Evolutionary conservation across 2,113 vertebrate genomes (phyloP).

Genomic region (Phaetusa simplex): DNA sequence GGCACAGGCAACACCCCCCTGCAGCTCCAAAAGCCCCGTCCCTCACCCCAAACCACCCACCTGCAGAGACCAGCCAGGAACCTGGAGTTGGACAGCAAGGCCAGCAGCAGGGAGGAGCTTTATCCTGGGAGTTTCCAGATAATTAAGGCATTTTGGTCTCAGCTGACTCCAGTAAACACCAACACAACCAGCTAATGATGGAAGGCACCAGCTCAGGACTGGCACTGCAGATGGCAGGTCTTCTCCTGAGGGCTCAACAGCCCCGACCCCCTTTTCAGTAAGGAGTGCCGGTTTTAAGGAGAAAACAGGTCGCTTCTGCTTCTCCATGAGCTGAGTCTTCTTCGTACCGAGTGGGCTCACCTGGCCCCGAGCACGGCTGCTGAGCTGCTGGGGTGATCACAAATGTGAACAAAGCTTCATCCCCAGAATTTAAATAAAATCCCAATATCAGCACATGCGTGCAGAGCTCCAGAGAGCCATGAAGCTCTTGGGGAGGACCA

Average conservation of each 20-base stretch:
- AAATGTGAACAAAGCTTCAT: background rate
- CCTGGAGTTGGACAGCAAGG: too few relatives aligned
- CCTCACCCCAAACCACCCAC: background rate
- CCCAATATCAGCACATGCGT: rapidly evolving
- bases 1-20: rapidly evolving
- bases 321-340: background rate
- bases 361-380: background rate
- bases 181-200: background rate
- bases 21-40: background rate
- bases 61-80: background rate
- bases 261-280: background rate
- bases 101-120: background rate
- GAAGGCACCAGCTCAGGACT: background rate
- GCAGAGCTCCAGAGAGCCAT: rapidly evolving
- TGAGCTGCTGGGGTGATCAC: background rate
- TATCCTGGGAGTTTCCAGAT: background rate
- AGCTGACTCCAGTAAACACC: background rate
- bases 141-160: background rate
- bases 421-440: background rate
- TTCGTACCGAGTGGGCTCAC: rapidly evolving
- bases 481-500: background rate
- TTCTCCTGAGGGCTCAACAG: background rate
- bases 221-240: background rate
- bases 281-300: background rate
- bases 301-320: background rate